Evolutionary conservation across 2,888 invertebrate genomes (phyloP), one percentile per base, ranked within the genome.

Genomic region (Orthonevra nobilis): DNA sequence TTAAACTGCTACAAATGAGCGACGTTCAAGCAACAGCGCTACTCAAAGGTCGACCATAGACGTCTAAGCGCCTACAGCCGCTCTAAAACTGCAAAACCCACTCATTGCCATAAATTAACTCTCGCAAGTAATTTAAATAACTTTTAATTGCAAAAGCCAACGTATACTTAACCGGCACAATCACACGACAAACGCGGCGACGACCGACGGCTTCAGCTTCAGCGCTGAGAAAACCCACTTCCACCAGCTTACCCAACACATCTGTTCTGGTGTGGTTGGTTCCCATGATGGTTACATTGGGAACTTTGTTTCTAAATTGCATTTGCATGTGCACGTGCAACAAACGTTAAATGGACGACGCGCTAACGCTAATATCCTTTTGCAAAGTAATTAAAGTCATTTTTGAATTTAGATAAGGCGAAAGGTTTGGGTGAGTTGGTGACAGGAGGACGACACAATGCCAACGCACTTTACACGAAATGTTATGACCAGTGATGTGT

Each of bases 71-170:
- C 61, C 61, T 61, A 60, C 61, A 50, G 52, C 42, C 32, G 14
- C 23, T 52, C 19, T 26, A 60, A n/a, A 44, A 36, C 38, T 10
- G 44, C 26, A 42, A 48, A 17, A 23, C 68, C 68, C 68, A 70
- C 69, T 70, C 69, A 28, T 52, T 44, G 69, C 52, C 34, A 26
- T 52, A 52, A 61, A 70, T 70, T 70, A 70, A 38, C 61, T 52
- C 52, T 19, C 46, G 28, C 23, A n/a, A 61, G 44, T 54, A 54
- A 61, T 61, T 70, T 60, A 36, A 70, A 44, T 70, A 63, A 63
- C 54, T 70, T 70, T 70, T 70, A 70, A 70, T 70, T 70, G 44
- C 46, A 40, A 61, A 6, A 23, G 42, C 40, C 19, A 60, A 42
- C n/a, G n/a, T n/a, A n/a, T n/a, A n/a, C 52, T 52, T 42, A 23